Percentiles rank a stretch among this genome's conserved stretches.
Evolutionary conservation across 2,113 vertebrate genomes (phyloP).

Genomic region (Xiphorhynchus elegans): DNA sequence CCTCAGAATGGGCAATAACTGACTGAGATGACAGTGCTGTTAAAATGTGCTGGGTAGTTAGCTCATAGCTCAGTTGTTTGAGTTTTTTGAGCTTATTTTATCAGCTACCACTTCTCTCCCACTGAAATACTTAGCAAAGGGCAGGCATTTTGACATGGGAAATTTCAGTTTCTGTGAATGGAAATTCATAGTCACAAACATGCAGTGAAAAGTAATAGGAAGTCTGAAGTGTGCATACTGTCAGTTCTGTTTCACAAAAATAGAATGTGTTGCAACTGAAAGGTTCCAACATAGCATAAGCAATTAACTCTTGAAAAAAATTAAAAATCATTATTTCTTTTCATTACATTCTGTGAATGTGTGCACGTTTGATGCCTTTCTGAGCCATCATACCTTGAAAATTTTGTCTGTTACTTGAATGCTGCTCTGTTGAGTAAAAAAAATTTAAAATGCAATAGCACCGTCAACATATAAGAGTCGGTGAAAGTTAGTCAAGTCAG

Average conservation of each 20-base stretch:
- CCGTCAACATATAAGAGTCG: neutral
- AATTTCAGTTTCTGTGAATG: neutral
- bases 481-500: neutral
- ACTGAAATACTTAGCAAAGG: neutral
- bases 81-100: neutral
- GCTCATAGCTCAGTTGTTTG: neutral
- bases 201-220: neutral
- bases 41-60: neutral
- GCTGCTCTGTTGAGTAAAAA: neutral
- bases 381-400: neutral
- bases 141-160: neutral
- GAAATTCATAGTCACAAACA: neutral
- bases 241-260: neutral
- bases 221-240: too few relatives aligned
- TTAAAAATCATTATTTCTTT: neutral
- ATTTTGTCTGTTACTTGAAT: neutral
- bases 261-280: neutral
- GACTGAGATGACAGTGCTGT: neutral
- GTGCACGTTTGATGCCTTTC: neutral
- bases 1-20: accelerated
- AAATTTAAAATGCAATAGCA: neutral
- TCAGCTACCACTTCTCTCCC: neutral
- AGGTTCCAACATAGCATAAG: neutral
- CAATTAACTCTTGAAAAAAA: neutral
- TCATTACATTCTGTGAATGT: neutral